Percentiles rank a stretch among this genome's conserved stretches.
Conservation (phyloP, 2,113 vertebrate genomes). For the Lasiurus cinereus region DNA sequence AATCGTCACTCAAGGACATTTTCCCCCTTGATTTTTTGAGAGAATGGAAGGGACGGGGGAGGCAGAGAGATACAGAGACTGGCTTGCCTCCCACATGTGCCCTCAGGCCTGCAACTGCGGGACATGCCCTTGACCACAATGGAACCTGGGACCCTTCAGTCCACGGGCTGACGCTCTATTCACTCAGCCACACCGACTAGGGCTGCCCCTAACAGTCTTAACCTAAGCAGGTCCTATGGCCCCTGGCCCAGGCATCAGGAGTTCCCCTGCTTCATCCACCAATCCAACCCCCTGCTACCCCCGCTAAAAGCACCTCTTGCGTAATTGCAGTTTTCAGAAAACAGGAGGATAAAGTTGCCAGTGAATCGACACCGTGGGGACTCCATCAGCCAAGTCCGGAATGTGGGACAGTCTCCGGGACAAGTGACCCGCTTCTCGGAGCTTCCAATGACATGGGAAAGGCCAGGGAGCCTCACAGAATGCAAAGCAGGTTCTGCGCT, state of each 20-base stretch:
- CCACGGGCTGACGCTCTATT: too few relatives aligned
- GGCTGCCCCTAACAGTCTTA: not conserved
- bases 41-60: too few relatives aligned
- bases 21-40: too few relatives aligned
- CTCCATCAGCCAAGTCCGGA: not conserved
- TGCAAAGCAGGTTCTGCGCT: not conserved
- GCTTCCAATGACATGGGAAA: accelerated
- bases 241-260: too few relatives aligned
- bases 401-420: not conserved
- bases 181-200: too few relatives aligned
- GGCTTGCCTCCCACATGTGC: too few relatives aligned
- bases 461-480: too few relatives aligned
- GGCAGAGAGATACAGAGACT: too few relatives aligned
- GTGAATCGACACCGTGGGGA: not conserved
- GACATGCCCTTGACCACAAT: too few relatives aligned
- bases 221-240: accelerated
- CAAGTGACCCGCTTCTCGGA: not conserved
- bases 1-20: too few relatives aligned
- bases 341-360: not conserved
- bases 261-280: accelerated
- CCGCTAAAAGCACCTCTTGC: accelerated
- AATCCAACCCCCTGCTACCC: not conserved
- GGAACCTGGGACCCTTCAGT: too few relatives aligned
- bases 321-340: not conserved
- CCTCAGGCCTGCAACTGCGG: too few relatives aligned